A percentile compares a stretch with the other conserved stretches of the same genome.
Conservation (phyloP, 2,113 vertebrate genomes). For the Rhinichthys klamathensis region DNA sequence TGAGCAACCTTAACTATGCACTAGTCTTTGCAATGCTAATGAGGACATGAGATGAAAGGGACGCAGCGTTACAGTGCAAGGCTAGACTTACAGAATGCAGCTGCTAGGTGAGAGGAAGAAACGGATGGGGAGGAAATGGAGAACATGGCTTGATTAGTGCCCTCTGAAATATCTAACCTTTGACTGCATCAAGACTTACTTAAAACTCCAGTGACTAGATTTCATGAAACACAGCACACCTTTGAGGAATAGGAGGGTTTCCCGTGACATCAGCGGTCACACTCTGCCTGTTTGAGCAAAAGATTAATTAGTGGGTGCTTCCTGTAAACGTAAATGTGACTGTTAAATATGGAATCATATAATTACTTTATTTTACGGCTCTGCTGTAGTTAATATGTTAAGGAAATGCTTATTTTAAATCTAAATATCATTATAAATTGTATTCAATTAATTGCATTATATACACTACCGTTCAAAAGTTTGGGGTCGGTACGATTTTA, state of each 20-base stretch:
- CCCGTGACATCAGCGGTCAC: not conserved
- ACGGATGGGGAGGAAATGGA: conserved; percentile 72
- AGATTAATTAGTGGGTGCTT: not conserved
- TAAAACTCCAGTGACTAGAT: conserved; percentile 55
- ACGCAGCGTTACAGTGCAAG: conserved; percentile 72
- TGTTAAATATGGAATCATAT: not conserved
- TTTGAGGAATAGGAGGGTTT: not conserved
- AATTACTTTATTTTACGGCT: not conserved
- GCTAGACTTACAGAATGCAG: conserved; percentile 64
- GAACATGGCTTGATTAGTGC: conserved; percentile 79
- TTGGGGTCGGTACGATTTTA: too few species aligned
- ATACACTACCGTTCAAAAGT: too few species aligned
- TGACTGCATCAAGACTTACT: conserved; percentile 67
- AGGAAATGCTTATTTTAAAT: not conserved
- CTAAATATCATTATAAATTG: not conserved
- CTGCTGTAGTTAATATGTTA: not conserved
- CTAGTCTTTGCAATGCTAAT: conserved; percentile 79
- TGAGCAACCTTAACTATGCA: conserved; percentile 56
- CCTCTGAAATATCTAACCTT: conserved; percentile 76
- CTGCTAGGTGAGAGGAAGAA: conserved; percentile 58
- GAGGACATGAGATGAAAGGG: conserved; percentile 77
- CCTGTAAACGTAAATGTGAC: not conserved
- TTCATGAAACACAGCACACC: conserved; percentile 49
- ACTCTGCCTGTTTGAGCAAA: not conserved
- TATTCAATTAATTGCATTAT: not conserved